A percentile compares a stretch with the other conserved stretches of the same genome.
These are phyloP conservation scores for Dysmachus trigonus DNA, from an alignment of 2,888 invertebrate genomes.

Conservation along the genomic window DNA sequence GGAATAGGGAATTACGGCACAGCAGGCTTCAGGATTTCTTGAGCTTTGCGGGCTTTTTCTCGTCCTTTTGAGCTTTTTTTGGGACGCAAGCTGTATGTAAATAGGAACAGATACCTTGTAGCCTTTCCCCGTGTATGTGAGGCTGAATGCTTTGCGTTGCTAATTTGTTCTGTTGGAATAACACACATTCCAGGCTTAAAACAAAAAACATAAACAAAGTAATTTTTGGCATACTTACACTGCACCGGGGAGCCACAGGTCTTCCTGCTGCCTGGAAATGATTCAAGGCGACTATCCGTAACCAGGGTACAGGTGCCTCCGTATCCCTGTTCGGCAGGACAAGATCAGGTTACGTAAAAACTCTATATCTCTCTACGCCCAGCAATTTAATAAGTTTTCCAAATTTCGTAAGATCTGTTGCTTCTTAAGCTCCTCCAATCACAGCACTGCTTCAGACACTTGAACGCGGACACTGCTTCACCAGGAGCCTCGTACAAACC, in stretches of 20 bases:
- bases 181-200: neutral
- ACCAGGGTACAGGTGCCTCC: neutral
- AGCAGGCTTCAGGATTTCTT: constrained; percentile 26
- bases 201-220: constrained; percentile 29
- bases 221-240: neutral
- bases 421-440: neutral
- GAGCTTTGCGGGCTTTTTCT: constrained; percentile 43
- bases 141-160: neutral
- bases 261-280: neutral
- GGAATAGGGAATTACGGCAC: constrained; percentile 11
- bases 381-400: neutral
- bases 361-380: neutral
- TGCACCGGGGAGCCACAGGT: constrained; percentile 11
- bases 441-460: neutral
- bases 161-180: neutral
- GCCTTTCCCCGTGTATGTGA: neutral
- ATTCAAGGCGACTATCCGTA: neutral
- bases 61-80: neutral
- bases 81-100: neutral
- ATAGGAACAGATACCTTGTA: neutral
- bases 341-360: neutral
- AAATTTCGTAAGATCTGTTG: neutral
- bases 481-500: neutral
- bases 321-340: neutral
- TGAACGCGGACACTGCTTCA: neutral